Percentiles rank a stretch among this genome's conserved stretches.
These are phyloP conservation scores for Pipistrellus nathusii DNA, from an alignment of 2,797 vertebrate genomes.

Conservation along the genomic window DNA sequence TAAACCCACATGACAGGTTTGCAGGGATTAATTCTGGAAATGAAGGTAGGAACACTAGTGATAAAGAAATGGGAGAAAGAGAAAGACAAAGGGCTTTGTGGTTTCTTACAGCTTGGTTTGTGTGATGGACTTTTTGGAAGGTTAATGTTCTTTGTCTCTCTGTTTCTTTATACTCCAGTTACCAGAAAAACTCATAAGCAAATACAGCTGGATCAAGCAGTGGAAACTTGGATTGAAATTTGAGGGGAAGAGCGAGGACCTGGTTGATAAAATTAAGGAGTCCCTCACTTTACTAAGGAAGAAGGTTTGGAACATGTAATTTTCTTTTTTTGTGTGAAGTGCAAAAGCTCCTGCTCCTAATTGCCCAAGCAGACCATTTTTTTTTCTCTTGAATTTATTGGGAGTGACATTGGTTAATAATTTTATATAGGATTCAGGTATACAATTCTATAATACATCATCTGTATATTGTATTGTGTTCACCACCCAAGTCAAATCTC, in stretches of 20 bases:
- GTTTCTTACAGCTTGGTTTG: neutral
- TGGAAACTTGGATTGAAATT: constrained; percentile 93
- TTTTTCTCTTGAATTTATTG: neutral
- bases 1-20: neutral
- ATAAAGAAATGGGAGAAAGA: no score
- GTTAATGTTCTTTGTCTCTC: constrained; percentile 54
- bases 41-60: neutral
- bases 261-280: constrained; percentile 89
- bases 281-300: constrained; percentile 92
- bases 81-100: neutral
- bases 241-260: constrained; percentile 85
- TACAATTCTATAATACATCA: neutral
- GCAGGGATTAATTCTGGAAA: neutral
- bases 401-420: neutral
- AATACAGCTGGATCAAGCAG: constrained; percentile 92
- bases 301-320: constrained; percentile 88
- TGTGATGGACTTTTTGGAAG: neutral
- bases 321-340: neutral
- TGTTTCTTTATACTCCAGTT: constrained; percentile 88
- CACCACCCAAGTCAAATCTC: neutral
- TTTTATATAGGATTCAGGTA: neutral
- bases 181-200: constrained; percentile 90
- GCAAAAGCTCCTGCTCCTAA: neutral
- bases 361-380: neutral
- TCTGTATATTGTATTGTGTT: neutral